Base-by-base conservation (phyloP, 1,140 invertebrate genomes). In the Formica exsecta region DNA sequence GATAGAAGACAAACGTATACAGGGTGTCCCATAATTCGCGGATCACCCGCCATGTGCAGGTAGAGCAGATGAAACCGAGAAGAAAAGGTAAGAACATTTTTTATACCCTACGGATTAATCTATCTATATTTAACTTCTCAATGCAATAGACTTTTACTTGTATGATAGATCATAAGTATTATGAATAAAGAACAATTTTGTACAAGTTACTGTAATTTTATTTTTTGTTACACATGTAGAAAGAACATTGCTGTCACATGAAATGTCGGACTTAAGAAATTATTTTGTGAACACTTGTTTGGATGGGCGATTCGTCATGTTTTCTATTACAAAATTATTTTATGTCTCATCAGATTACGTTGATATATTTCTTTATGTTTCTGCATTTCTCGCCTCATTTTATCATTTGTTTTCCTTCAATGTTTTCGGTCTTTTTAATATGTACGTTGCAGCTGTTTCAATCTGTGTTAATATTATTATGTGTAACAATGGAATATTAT, bases 131-230 rank as follows among this genome's bases (percentile, higher is more conserved):
- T 29, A 32, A 29, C 32, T 32, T 32, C 2, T 4, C 3, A 32
- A 32, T 25, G 11, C n/a, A 70, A 25, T 29, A 29, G 25, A 48
- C 44, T 51, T 70, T 48, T 25, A 32, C 6, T 71, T 70, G 16
- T 44, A 2, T 71, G 44, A 51, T 36, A 11, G 4, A 19, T 13
- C 29, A 29, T 29, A 64, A 32, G 3, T 64, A 19, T 51, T 44
- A 68, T 57, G 13, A 73, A 22, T 59, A 13, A 19, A 48, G 0
- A 48, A 77, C 41, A 41, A 2, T 77, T 48, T 29, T 32, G 16
- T 54, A 38, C 5, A 29, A n/a, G 4, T 76, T 79, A 9, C n/a
- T 38, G 22, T 8, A 79, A 80, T 38, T 80, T 80, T 68, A 66
- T 80, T 80, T 65, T 22, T 7, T 57, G 13, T 74, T 61, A 75